Evolutionary conservation across 1,140 invertebrate species (phyloP).

Genomic region (Nixonia krombeini): DNA sequence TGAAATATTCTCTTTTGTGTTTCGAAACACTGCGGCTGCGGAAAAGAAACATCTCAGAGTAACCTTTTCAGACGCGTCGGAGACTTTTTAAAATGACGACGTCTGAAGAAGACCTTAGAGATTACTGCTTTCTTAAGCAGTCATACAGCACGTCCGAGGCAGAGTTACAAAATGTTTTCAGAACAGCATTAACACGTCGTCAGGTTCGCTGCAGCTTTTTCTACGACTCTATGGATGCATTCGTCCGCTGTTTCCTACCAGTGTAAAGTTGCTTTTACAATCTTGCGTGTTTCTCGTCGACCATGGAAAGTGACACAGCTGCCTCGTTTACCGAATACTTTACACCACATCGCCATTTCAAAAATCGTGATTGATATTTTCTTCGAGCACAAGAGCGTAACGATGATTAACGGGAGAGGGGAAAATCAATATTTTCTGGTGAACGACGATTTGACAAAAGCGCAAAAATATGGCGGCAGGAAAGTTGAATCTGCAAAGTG

Average conservation of each 20-base stretch:
- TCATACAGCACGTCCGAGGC: neutral
- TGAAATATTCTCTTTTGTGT: neutral
- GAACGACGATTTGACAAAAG: no score
- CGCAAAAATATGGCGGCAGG: no score
- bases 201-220: neutral
- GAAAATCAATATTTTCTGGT: no score
- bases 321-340: neutral
- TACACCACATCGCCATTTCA: no score
- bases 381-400: no score
- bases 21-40: neutral
- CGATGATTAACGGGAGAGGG: no score
- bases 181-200: slow-evolving; percentile 7
- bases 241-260: neutral
- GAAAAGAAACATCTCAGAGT: neutral
- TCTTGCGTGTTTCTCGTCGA: neutral
- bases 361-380: no score
- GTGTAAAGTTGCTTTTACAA: neutral
- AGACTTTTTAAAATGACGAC: slow-evolving; percentile 6
- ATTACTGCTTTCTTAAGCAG: slow-evolving; percentile 1
- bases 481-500: no score
- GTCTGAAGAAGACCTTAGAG: slow-evolving; percentile 8
- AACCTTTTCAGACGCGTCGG: neutral
- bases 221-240: slow-evolving; percentile 1
- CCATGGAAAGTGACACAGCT: neutral
- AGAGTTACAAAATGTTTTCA: slow-evolving; percentile 3